Conservation (phyloP, 2,888 invertebrate genomes). For the Helicoverpa assulta region DNA sequence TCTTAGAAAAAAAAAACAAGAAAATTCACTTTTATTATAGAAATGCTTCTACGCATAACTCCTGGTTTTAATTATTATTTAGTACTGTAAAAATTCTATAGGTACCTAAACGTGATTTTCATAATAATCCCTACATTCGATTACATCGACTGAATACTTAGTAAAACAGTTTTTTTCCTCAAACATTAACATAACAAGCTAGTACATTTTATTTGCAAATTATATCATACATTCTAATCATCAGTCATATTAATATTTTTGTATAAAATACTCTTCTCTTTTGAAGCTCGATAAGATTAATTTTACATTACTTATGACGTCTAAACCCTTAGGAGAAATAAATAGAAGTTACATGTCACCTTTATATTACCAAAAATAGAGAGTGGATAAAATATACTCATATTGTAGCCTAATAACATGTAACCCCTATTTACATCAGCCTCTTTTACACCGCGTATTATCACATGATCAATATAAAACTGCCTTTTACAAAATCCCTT, state of each 20-base stretch:
- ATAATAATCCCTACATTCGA: constrained; percentile 15
- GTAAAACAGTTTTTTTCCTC: not conserved
- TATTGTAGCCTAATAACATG: not conserved
- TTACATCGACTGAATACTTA: constrained; percentile 30
- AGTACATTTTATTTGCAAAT: constrained; percentile 15
- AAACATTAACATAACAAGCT: constrained; percentile 7
- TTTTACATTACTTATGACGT: not conserved
- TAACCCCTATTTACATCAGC: not conserved
- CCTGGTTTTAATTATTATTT: too few relatives aligned
- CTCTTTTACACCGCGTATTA: constrained; percentile 9
- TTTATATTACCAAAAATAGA: not conserved
- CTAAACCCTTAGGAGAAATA: not conserved
- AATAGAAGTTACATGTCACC: not conserved
- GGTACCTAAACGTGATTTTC: constrained; percentile 17
- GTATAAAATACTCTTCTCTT: constrained; percentile 5
- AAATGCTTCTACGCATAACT: too few relatives aligned
- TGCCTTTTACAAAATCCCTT: not conserved
- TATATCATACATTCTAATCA: constrained; percentile 5
- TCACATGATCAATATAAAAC: not conserved
- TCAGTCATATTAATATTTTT: constrained; percentile 34
- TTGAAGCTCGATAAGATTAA: constrained; percentile 30
- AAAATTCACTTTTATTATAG: too few relatives aligned
- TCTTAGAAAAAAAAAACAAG: too few relatives aligned
- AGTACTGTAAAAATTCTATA: constrained; percentile 1
- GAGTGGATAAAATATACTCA: not conserved